Evolutionary conservation across 2,888 invertebrate species (phyloP), one percentile per base, ranked within the genome.

Genomic region (Agonum fuliginosum): DNA sequence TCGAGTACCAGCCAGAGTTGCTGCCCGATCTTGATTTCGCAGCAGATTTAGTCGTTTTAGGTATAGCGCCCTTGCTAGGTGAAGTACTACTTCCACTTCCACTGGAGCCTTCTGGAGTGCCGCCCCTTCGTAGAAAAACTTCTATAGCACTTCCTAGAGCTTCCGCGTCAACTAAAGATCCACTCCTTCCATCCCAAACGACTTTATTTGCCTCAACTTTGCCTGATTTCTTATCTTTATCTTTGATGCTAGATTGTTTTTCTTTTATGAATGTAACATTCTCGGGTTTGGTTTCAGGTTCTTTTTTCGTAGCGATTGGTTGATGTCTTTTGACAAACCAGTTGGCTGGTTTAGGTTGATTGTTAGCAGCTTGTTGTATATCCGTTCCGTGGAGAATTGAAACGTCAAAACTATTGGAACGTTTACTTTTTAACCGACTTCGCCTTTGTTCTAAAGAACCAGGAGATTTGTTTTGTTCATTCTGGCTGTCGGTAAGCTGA

Each of bases 391-490:
- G 89, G 43, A 95, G 88, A 19, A 94, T 90, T 17, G 95, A 94
- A 0, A 94, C 91, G 85, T 95, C 95, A 83, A 95, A 95, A 85
- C 95, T 95, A 86, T 94, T 95, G 12, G 95, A 95, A 72, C 95
- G 91, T 84, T 91, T 93, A 80, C 92, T 93, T 79, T 91, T 92
- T 76, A 93, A 87, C 70, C 90, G 89, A 79, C 88, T 88, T 20
- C 90, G 86, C 80, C 89, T 90, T 77, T 91, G 91, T 78, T 89
- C 88, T 74, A 84, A 79, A 78, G 85, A 83, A 6, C 78, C 70
- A 20, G 24, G 78, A 46, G 73, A 70, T 78, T 80, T 80, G 46
- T 69, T 34, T 41, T 71, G 20, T n/a, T 62, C 73, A 71, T 83
- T 81, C 2, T 82, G 30, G 51, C 78, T 73, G 76, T 83, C 83